Base-by-base conservation (phyloP, 2,113 vertebrate genomes). In the Microcebus ravelobensis region DNA sequence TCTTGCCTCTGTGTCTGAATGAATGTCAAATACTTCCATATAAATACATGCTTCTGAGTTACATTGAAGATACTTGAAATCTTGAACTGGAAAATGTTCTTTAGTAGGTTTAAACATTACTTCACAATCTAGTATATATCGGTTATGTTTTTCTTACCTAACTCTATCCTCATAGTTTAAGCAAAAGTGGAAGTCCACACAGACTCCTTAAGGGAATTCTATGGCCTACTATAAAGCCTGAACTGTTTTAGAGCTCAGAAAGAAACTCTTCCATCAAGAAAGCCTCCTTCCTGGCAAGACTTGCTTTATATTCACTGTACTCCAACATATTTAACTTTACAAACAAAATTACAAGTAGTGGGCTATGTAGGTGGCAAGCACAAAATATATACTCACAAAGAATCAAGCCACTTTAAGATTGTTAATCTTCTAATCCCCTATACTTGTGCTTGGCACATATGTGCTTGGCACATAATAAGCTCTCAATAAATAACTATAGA, bases 401-500 rank as follows among this genome's bases (percentile, higher is more conserved):
- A 68, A 42, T 34, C 31, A 29, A 87, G 8, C 61, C 67, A 79
- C 77, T 91, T 59, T 6, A 67, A 31, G 71, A 52, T n/a, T 87
- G 50, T 74, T 92, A 76, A 39, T 79, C 29, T 42, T 82, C 59
- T 77, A 59, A 18, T 59, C 23, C 39, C 25, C 45, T 76, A 21
- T 79, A 65, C 50, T 59, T 95, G 65, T 59, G 48, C 73, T 86
- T 88, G 50, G 70, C 42, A 79, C 29, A 34, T 42, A 74, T 93
- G 65, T 52, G 48, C 73, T 86, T 88, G 57, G 70, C 42, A 79
- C 29, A 34, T 42, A 74, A 20, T 9, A 94, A 57, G 34, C 39
- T 87, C 63, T 95, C 86, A 87, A 34, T 83, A 96, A 94, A 65
- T 89, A 91, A 52, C 42, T 80, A 20, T 68, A 61, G 29, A 92